Evolutionary conservation across 1,140 invertebrate species (phyloP), one percentile per base, ranked within the genome.

Genomic region (Thaumetopoea pityocampa): DNA sequence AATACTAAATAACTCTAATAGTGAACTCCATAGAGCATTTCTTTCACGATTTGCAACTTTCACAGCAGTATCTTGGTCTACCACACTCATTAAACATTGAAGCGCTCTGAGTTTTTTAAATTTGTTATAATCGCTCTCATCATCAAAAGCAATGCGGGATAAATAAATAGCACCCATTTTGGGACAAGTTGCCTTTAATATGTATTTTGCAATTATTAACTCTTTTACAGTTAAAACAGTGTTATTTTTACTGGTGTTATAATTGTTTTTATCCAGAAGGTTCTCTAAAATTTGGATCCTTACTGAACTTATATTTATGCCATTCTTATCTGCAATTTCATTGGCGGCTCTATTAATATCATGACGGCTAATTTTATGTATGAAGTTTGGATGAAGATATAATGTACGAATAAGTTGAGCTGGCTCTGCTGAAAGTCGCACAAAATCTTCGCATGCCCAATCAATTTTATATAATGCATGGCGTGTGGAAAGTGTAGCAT

Each of bases 401-500:
- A 89, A 55, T 12, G 76, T 73, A 23, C 85, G 67, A 19, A 89
- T 88, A 0, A 89, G 68, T 51, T 87, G 85, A 12, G 71, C 65
- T 18, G 88, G 88, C 64, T 87, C 85, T 28, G 87, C 78, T 5
- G 85, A 77, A 11, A 87, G 69, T 3, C 73, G 68, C 42, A 88
- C 44, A 3, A 88, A 67, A 59, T 87, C 86, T 45, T 89, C 87
- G 42, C 86, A 85, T 2, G 80, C 81, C 60, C 88, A 79, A 16
- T 86, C 80, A 35, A 88, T 86, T 59, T 87, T 84, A 36, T 88
- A 74, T n/a, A 89, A 58, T 24, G 81, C 70, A 53, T 88, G 87
- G 22, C 86, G 79, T 0, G 87, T 88, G 17, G 87, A 88, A 8
- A 87, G 63, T 10, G 86, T 79, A 6, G 86, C 82, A 70, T 88